A percentile compares a stretch with the other conserved stretches of the same genome.
phyloP scores from a whole-genome alignment of 1,140 invertebrate genomes.

The Anoplolepis gracilipes region DNA sequence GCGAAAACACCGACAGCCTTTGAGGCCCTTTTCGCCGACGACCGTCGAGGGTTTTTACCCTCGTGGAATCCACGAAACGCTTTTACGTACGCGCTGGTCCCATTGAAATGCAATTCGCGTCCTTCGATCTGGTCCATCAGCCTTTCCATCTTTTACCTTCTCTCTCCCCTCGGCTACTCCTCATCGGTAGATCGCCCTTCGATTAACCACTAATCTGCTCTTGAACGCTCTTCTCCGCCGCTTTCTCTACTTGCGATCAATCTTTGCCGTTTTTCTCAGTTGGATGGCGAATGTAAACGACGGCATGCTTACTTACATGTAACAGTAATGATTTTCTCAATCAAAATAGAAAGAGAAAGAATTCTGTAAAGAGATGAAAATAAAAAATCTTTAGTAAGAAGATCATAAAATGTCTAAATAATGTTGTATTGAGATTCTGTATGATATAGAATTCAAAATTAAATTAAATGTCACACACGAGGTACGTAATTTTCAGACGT shows the following conservation, averaged over 20 bases:
- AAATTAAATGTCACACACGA: neutral
- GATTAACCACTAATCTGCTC: slow-evolving; percentile 80
- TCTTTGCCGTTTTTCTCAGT: slow-evolving; percentile 73
- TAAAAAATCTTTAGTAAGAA: neutral
- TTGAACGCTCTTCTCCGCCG: neutral
- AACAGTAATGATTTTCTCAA: neutral
- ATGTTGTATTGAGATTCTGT: neutral
- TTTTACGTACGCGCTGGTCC: slow-evolving; percentile 76
- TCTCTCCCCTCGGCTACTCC: slow-evolving; percentile 23
- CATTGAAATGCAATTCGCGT: slow-evolving; percentile 82
- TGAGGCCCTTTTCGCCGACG: slow-evolving; percentile 72
- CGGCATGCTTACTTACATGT: slow-evolving; percentile 10
- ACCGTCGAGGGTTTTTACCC: slow-evolving; percentile 79
- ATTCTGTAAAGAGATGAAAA: neutral
- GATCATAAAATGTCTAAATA: neutral
- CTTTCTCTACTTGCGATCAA: slow-evolving; percentile 71
- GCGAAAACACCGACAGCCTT: slow-evolving; percentile 77
- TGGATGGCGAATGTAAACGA: slow-evolving; percentile 33
- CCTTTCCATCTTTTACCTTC: slow-evolving; percentile 37
- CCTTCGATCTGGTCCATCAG: slow-evolving; percentile 74
- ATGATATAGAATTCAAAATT: neutral
- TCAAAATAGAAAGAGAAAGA: neutral
- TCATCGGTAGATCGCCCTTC: slow-evolving; percentile 69
- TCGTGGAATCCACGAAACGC: slow-evolving; percentile 80
- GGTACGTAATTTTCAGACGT: neutral